Evolutionary conservation across 2,113 vertebrate species (phyloP).

Genomic region (Cynopterus brachyotis): DNA sequence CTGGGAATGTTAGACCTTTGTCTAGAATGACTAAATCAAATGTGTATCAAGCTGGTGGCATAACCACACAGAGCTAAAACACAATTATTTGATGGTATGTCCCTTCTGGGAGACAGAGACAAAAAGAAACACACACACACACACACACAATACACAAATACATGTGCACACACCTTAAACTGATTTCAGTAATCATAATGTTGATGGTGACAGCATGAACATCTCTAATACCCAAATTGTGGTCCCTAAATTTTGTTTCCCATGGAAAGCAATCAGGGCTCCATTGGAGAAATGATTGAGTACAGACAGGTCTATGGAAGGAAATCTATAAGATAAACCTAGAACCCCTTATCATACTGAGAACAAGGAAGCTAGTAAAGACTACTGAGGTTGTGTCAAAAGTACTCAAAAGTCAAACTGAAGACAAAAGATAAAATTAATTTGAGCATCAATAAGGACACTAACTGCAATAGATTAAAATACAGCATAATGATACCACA

Average conservation of each 20-base stretch:
- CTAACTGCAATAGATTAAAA: not conserved
- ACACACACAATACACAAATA: not conserved
- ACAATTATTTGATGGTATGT: not conserved
- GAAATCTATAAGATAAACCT: not conserved
- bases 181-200: not conserved
- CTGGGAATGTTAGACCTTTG: not conserved
- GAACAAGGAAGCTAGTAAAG: not conserved
- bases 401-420: not conserved
- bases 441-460: not conserved
- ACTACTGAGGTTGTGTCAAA: not conserved
- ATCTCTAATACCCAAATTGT: not conserved
- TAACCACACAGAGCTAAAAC: not conserved
- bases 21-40: not conserved
- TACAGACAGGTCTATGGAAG: not conserved
- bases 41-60: not conserved
- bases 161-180: not conserved
- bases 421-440: conserved; percentile 1
- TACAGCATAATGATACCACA: not conserved
- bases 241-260: not conserved
- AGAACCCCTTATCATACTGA: not conserved
- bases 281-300: not conserved
- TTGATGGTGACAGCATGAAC: not conserved
- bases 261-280: not conserved
- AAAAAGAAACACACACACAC: not conserved
- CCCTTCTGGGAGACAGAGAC: not conserved